Percentiles rank a stretch among this genome's conserved stretches.
phyloP scores from a whole-genome alignment of 2,888 invertebrate genomes.

The Griposia aprilina region DNA sequence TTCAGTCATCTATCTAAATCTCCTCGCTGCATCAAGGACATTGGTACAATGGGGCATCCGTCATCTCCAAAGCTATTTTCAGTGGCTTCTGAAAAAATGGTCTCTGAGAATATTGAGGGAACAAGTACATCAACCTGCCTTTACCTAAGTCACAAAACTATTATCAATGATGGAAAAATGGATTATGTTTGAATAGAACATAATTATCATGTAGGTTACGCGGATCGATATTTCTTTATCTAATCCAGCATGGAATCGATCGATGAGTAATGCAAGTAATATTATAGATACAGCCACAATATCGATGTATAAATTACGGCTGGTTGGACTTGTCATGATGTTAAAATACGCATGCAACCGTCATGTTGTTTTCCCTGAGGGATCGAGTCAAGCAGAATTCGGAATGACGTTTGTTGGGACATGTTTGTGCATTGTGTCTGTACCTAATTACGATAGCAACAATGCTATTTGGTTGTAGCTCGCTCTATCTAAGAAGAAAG shows the following conservation, averaged over 20 bases:
- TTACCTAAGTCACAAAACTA: neutral
- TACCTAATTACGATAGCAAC: neutral
- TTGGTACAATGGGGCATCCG: conserved; percentile 10
- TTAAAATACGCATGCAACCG: conserved; percentile 51
- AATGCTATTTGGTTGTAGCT: neutral
- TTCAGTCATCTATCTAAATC: neutral
- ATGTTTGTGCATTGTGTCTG: conserved; percentile 24
- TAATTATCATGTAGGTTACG: conserved; percentile 30
- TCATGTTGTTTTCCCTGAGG: conserved; percentile 22
- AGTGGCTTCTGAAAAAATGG: neutral
- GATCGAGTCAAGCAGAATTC: conserved; percentile 42
- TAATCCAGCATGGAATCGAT: conserved; percentile 48
- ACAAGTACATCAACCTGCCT: neutral
- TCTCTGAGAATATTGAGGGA: neutral
- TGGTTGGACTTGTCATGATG: conserved; percentile 19
- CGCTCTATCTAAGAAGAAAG: too few species aligned
- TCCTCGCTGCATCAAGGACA: conserved; percentile 25
- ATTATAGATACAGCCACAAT: conserved; percentile 19
- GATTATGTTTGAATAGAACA: conserved; percentile 24
- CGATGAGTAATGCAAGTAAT: conserved; percentile 28
- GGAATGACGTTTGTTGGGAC: conserved; percentile 31
- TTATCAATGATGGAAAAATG: conserved; percentile 15
- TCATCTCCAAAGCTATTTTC: conserved; percentile 19
- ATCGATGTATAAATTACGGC: conserved; percentile 44
- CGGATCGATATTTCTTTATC: conserved; percentile 58